A percentile compares a stretch with the other conserved stretches of the same genome.
These are phyloP conservation scores for Leptobrachium leishanense DNA, from an alignment of 2,113 vertebrate genomes.

Conservation along the genomic window DNA sequence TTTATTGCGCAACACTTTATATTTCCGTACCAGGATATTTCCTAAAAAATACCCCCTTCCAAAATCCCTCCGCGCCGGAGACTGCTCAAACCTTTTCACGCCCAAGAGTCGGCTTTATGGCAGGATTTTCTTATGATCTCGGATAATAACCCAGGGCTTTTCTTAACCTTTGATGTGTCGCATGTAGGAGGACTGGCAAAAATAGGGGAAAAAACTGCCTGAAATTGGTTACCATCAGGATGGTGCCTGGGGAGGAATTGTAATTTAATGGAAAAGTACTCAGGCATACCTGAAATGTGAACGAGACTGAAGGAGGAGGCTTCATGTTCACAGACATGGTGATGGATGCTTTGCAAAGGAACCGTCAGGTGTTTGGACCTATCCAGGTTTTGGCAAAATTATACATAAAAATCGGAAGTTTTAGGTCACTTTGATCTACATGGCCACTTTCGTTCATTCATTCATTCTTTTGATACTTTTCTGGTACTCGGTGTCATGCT, in stretches of 20 bases:
- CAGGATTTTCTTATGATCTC: slow-evolving; percentile 37
- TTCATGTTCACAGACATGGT: not conserved
- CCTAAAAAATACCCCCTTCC: not conserved
- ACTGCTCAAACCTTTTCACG: slow-evolving; percentile 15
- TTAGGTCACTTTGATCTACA: too few species aligned
- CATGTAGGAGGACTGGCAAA: slow-evolving; percentile 10
- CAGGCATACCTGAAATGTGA: not conserved
- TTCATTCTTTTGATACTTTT: too few species aligned
- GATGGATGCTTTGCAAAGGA: not conserved
- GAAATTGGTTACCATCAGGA: slow-evolving; percentile 17
- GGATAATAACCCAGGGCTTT: slow-evolving; percentile 34
- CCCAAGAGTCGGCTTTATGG: slow-evolving; percentile 26
- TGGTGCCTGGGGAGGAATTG: not conserved
- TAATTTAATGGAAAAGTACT: slow-evolving; percentile 8
- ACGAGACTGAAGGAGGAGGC: not conserved
- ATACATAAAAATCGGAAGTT: too few species aligned
- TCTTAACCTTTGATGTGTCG: slow-evolving; percentile 43
- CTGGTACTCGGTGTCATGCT: too few species aligned
- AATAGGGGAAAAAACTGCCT: slow-evolving; percentile 6
- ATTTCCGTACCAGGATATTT: not conserved
- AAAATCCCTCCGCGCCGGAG: not conserved
- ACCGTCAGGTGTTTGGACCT: not conserved
- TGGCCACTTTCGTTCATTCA: too few species aligned
- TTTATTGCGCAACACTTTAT: not conserved
- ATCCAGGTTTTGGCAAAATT: too few species aligned